Evolutionary conservation across 2,797 vertebrate species (phyloP).

Genomic region (Choloepus didactylus): DNA sequence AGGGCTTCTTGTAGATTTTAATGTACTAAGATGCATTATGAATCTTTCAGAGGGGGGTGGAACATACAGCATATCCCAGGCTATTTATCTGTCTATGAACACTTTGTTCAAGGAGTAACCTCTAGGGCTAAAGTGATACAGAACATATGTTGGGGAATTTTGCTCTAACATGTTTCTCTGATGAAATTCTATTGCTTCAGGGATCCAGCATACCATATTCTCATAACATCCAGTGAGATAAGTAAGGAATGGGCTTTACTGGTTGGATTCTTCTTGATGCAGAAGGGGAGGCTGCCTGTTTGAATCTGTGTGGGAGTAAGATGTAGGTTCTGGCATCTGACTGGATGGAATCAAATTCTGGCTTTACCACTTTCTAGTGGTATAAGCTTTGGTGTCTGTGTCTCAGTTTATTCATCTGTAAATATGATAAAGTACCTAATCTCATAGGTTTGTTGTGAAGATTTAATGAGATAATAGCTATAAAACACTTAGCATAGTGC

Average conservation of each 20-base stretch:
- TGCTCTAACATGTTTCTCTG: conserved; percentile 51
- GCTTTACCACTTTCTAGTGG: conserved; percentile 2
- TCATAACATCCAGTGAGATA: conserved; percentile 55
- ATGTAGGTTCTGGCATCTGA: not conserved
- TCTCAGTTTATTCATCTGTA: conserved; percentile 47
- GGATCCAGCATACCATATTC: not conserved
- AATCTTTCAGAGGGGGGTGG: conserved; percentile 2
- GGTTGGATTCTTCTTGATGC: conserved; percentile 35
- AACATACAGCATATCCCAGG: conserved; percentile 24
- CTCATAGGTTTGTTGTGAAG: conserved; percentile 58
- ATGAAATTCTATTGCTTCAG: conserved; percentile 61
- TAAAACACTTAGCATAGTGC: conserved; percentile 30
- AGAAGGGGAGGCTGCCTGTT: not conserved
- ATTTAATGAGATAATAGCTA: conserved; percentile 64
- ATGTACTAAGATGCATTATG: conserved; percentile 34
- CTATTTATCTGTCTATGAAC: conserved; percentile 52
- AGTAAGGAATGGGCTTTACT: conserved; percentile 38
- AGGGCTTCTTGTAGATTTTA: conserved; percentile 40
- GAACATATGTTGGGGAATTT: conserved; percentile 40
- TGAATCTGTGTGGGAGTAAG: not conserved
- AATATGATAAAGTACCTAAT: conserved; percentile 26
- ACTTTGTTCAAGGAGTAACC: conserved; percentile 39
- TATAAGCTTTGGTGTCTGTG: not conserved
- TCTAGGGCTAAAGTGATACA: conserved; percentile 20
- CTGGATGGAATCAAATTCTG: conserved; percentile 52